Percentiles rank a stretch among this genome's conserved stretches.
Conservation (phyloP, 2,888 invertebrate species). For the Acronicta aceris region DNA sequence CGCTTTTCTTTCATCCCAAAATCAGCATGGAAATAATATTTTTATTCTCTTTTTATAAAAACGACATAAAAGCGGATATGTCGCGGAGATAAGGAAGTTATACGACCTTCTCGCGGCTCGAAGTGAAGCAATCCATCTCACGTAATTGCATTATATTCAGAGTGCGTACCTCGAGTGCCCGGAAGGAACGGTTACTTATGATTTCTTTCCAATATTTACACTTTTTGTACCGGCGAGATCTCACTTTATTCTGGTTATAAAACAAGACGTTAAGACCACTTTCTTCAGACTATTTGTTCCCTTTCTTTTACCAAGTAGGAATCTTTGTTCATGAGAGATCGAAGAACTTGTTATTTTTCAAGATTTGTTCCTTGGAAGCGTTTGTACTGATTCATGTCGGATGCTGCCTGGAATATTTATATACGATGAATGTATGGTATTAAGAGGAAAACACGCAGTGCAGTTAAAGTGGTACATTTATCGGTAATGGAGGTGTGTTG, state of each 20-base stretch:
- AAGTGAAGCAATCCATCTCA: slow-evolving; percentile 77
- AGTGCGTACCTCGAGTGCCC: slow-evolving; percentile 69
- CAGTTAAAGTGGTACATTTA: background rate
- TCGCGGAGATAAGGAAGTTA: slow-evolving; percentile 73
- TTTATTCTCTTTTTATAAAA: slow-evolving; percentile 72
- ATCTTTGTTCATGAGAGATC: slow-evolving; percentile 33
- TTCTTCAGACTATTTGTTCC: slow-evolving; percentile 44
- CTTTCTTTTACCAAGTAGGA: slow-evolving; percentile 26
- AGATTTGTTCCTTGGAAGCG: slow-evolving; percentile 7
- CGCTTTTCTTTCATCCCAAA: slow-evolving; percentile 50
- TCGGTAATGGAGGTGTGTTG: too few relatives aligned
- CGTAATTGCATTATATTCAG: slow-evolving; percentile 81
- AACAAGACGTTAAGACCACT: slow-evolving; percentile 54
- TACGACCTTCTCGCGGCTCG: slow-evolving; percentile 69
- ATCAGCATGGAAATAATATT: slow-evolving; percentile 60
- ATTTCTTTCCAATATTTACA: slow-evolving; percentile 68
- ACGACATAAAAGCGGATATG: slow-evolving; percentile 68
- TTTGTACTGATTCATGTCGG: slow-evolving; percentile 1
- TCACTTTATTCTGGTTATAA: slow-evolving; percentile 52
- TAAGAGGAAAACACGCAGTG: background rate
- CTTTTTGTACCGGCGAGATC: slow-evolving; percentile 54
- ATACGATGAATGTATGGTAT: too few relatives aligned
- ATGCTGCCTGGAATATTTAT: background rate
- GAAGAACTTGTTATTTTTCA: slow-evolving; percentile 36
- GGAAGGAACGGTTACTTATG: slow-evolving; percentile 67